phyloP scores from a whole-genome alignment of 2,113 vertebrate species.

The Mormyrus lacerda region DNA sequence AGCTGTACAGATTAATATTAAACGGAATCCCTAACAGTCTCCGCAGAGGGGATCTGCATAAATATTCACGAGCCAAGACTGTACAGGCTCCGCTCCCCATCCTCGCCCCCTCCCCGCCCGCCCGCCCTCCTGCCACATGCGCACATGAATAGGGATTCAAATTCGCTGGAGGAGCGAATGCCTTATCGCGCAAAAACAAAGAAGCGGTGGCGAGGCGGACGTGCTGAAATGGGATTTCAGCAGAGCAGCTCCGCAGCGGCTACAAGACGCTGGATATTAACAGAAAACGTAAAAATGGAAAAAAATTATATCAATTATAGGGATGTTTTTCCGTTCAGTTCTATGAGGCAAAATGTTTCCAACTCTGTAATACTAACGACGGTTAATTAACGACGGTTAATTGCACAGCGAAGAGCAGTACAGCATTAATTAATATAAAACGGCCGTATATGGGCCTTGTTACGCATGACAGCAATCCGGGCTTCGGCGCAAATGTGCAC shows the following conservation, averaged over 20 bases:
- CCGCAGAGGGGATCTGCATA: conserved; percentile 39
- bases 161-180: conserved; percentile 35
- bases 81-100: conserved; percentile 35
- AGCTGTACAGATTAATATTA: conserved; percentile 47
- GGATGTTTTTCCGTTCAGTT: not conserved
- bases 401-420: not conserved
- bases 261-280: not conserved
- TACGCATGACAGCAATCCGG: not conserved
- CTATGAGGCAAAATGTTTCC: not conserved
- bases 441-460: not conserved
- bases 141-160: conserved; percentile 44
- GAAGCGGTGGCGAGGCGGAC: not conserved
- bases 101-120: conserved; percentile 30
- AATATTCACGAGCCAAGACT: conserved; percentile 43
- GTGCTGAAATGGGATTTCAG: not conserved
- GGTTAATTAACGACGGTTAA: not conserved
- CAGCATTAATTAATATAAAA: not conserved
- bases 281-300: not conserved
- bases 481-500: not conserved
- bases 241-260: not conserved
- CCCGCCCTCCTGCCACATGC: not conserved
- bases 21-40: conserved; percentile 41
- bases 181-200: conserved; percentile 6
- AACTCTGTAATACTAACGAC: not conserved
- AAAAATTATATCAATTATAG: not conserved